Evolutionary conservation across 2,113 vertebrate species (phyloP), one percentile per base, ranked within the genome.

Genomic region (Cebus imitator): DNA sequence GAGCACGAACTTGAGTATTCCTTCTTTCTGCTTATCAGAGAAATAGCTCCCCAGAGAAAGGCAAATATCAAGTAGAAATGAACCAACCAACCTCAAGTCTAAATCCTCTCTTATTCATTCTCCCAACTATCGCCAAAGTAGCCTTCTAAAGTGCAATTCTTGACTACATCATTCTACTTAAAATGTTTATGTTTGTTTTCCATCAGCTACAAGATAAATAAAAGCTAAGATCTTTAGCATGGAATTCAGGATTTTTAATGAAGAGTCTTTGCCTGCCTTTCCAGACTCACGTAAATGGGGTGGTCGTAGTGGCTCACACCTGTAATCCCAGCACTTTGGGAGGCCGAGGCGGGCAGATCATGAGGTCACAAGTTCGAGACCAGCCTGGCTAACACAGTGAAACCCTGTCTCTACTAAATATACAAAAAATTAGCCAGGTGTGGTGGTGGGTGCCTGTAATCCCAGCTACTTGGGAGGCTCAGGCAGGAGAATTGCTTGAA

Each of bases 41-140:
- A 91, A 92, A n/a, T 57, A 75, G 11, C 68, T 66, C 20, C 8
- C 8, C 27, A 85, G 80, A 78, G 35, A 64, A 72, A 90, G 61
- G 92, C 30, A 95, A 81, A 66, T 85, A 89, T 58, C 87, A 55
- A 81, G 37, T 21, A 73, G 83, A 89, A 89, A 87, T 72, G 55
- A 93, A 58, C 40, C 35, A 66, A 50, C 3, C 3, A 91, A 20
- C 13, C 45, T 91, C 35, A 61, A 73, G 40, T 73, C 52, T 95
- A 57, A 83, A 91, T 58, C 12, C 17, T 43, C 16, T 88, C 16
- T 75, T 86, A 57, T 2, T 32, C 8, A 23, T 37, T 76, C 45
- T 91, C 32, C 45, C 61, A 11, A 48, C 35, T 57, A 70, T 0
- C 68, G 25, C 21, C 40, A 61, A 94, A 91, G 21, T 50, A 92